A percentile compares a stretch with the other conserved stretches of the same genome.
Conservation (phyloP, 2,113 vertebrate genomes). For the Embiotoca jacksoni region DNA sequence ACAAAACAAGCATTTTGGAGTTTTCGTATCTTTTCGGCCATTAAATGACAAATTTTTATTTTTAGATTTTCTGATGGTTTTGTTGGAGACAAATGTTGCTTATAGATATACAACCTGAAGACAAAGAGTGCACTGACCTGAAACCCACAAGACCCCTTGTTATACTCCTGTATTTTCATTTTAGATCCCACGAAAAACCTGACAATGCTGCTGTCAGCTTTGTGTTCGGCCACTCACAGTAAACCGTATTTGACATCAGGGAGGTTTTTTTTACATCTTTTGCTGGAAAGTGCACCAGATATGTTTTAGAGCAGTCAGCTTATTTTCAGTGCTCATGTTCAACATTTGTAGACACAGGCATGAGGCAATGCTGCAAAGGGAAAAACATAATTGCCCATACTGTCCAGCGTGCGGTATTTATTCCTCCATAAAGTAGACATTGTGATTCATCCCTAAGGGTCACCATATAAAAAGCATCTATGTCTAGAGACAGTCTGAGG, state of each 20-base stretch:
- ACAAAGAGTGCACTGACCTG: slow-evolving; percentile 25
- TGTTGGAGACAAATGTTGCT: not conserved
- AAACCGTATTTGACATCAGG: slow-evolving; percentile 40
- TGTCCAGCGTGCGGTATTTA: slow-evolving; percentile 47
- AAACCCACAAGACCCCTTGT: slow-evolving; percentile 18
- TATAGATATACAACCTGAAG: not conserved
- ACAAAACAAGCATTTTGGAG: no score
- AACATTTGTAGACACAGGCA: slow-evolving; percentile 50
- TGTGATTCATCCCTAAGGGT: slow-evolving; percentile 64
- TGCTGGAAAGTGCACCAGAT: slow-evolving; percentile 47
- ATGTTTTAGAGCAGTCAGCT: slow-evolving; percentile 67
- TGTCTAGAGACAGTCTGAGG: slow-evolving; percentile 69
- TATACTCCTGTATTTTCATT: slow-evolving; percentile 33
- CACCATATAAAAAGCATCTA: slow-evolving; percentile 37
- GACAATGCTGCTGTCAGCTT: slow-evolving; percentile 50
- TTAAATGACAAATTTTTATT: not conserved
- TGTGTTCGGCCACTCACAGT: slow-evolving; percentile 15
- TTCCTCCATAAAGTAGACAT: slow-evolving; percentile 47
- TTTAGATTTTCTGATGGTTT: no score
- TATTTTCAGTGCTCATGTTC: slow-evolving; percentile 55
- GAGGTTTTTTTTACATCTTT: slow-evolving; percentile 32
- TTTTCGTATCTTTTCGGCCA: not conserved
- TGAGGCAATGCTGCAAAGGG: slow-evolving; percentile 65
- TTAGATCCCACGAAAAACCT: slow-evolving; percentile 46
- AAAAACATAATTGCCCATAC: slow-evolving; percentile 50